A percentile compares a stretch with the other conserved stretches of the same genome.
Conservation (phyloP, 2,888 invertebrate species). For the Cordylochernes scorpioides region DNA sequence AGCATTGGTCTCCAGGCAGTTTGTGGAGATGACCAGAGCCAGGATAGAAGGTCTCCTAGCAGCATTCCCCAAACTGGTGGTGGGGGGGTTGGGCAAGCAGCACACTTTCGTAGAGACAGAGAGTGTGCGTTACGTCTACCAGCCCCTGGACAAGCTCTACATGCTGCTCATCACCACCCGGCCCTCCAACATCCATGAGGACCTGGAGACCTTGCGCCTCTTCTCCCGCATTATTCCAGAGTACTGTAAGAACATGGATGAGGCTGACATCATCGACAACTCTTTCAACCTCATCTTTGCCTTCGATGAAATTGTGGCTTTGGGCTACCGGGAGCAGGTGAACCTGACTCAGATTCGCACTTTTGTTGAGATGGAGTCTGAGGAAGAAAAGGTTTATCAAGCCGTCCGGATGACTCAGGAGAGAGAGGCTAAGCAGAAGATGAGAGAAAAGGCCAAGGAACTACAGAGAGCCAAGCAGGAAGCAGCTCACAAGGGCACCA, state of each 20-base stretch:
- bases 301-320: constrained; percentile 95
- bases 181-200: constrained; percentile 96
- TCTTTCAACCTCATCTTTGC: constrained; percentile 93
- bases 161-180: constrained; percentile 91
- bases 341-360: constrained; percentile 90
- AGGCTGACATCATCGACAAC: constrained; percentile 77
- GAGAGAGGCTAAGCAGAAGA: constrained; percentile 86
- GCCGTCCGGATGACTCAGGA: constrained; percentile 92
- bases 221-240: constrained; percentile 98
- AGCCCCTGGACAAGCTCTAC: constrained; percentile 87
- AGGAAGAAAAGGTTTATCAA: constrained; percentile 85
- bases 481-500: constrained; percentile 43
- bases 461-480: constrained; percentile 65
- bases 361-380: constrained; percentile 98
- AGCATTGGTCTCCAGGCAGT: constrained; percentile 88
- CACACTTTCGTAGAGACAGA: constrained; percentile 99
- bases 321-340: constrained; percentile 93
- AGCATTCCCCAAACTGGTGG: constrained; percentile 89
- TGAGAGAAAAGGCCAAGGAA: constrained; percentile 92
- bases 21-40: constrained; percentile 96
- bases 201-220: constrained; percentile 78
- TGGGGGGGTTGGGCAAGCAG: constrained; percentile 52
- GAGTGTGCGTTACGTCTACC: constrained; percentile 92
- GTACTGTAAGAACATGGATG: constrained; percentile 80
- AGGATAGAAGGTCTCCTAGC: constrained; percentile 90